Base-by-base conservation (phyloP, 1,140 invertebrate species). In the Psix sp. region DNA sequence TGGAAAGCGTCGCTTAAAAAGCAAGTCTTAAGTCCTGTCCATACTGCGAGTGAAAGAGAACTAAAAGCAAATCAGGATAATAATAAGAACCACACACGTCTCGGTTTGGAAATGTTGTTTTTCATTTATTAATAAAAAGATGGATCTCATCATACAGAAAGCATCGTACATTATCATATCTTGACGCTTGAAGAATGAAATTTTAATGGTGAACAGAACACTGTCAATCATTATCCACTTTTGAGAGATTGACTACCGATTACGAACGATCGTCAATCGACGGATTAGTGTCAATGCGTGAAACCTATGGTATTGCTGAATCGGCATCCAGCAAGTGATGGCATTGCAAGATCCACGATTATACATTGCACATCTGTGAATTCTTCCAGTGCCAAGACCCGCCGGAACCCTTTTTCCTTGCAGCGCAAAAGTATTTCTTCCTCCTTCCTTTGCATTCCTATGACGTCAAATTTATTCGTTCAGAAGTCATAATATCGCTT, bases 331-430 rank as follows among this genome's bases (percentile, higher is more conserved):
- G 85, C 86, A 80, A 85, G 85, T 87, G 81, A 87, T 87, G 85
- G 84, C 86, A 87, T 86, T 87, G 86, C 81, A 87, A 86, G 85
- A 87, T 87, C 86, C 86, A 87, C 86, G 86, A 87, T 87, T 87
- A 86, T 80, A 84, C 67, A 82, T 79, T 77, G 76, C 82, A 86
- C 84, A 87, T 87, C 86, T 87, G 86, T 87, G 86, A 87, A 87
- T 87, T 87, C 86, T 87, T 87, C 86, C 86, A 87, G 86, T 87
- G 86, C 86, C 86, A 87, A 87, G 86, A 86, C 86, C 77, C 84
- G 85, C 84, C 86, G 81, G 82, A 80, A 84, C 80, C 82, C 66
- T 16, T 62, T 56, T 57, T 29, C 17, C 57, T 59, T n/a, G n/a
- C n/a, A n/a, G n/a, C n/a, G n/a, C n/a, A n/a, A n/a, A n/a, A n/a